These are phyloP conservation scores for Eucriotettix oculatus DNA, from an alignment of 2,888 invertebrate species.

Conservation along the genomic window DNA sequence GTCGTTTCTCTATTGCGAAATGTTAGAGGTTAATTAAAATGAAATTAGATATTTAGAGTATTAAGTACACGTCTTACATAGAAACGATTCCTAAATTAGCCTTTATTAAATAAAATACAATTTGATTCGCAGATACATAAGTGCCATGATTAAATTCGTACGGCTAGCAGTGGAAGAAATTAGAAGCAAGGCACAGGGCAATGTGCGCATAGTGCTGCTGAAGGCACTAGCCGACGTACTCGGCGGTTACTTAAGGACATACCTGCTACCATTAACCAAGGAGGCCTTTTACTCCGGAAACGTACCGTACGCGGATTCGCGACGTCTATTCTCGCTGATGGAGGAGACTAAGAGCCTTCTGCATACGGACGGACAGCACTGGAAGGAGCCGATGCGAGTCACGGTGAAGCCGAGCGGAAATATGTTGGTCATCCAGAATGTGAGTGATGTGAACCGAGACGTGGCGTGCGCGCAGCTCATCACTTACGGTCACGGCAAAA, in stretches of 20 bases:
- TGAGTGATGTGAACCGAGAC: not conserved
- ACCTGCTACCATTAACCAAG: not conserved
- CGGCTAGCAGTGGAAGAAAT: too few relatives aligned
- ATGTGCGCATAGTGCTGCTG: not conserved
- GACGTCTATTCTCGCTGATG: not conserved
- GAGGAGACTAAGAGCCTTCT: not conserved
- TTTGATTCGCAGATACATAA: too few relatives aligned
- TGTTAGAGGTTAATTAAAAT: too few relatives aligned
- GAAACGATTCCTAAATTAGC: too few relatives aligned
- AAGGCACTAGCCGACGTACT: not conserved
- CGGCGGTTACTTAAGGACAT: not conserved
- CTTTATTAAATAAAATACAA: too few relatives aligned
- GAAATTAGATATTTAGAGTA: too few relatives aligned
- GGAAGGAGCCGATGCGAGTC: not conserved
- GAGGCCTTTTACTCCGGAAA: not conserved
- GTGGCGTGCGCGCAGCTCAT: not conserved
- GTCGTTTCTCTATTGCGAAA: too few relatives aligned
- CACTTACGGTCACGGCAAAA: not conserved
- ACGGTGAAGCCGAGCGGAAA: not conserved
- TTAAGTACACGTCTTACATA: too few relatives aligned
- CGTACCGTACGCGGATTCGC: not conserved
- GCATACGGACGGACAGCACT: not conserved
- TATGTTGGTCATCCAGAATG: not conserved
- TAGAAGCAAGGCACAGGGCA: not conserved
- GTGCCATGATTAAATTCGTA: too few relatives aligned